Evolutionary conservation across 92 coral and sea anemone species (phyloP).

Genomic region (Desmophyllum pertusum): DNA sequence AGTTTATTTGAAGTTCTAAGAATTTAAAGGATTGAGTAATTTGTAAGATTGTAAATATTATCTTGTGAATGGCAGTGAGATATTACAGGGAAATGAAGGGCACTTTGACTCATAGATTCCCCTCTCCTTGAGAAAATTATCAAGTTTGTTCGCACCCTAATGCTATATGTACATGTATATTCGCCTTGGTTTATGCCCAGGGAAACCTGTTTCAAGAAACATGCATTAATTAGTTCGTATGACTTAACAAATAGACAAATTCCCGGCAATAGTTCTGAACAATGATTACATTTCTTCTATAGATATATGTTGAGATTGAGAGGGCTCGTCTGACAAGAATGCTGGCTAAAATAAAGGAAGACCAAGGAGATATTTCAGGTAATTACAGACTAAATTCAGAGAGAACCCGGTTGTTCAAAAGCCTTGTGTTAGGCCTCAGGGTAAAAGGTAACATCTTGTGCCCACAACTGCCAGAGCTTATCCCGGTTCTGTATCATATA

Average conservation of each 20-base stretch:
- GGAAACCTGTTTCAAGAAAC: not conserved
- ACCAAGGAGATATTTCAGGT: slow-evolving; percentile 92
- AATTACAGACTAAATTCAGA: not conserved
- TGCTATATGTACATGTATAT: too few species aligned
- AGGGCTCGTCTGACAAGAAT: slow-evolving; percentile 94
- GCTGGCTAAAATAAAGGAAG: slow-evolving; percentile 89
- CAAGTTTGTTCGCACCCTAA: too few species aligned
- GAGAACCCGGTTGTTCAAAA: too few species aligned
- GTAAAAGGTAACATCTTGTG: too few species aligned
- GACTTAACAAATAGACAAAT: not conserved
- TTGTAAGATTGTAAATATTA: not conserved
- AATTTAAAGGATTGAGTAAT: too few species aligned
- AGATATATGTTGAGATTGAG: slow-evolving; percentile 98
- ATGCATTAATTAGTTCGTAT: not conserved
- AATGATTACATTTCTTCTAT: not conserved
- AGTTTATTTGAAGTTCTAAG: too few species aligned
- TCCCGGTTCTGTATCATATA: too few species aligned
- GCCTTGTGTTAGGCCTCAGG: too few species aligned
- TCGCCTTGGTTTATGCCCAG: not conserved
- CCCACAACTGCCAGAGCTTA: too few species aligned
- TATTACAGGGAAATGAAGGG: not conserved
- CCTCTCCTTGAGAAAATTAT: too few species aligned
- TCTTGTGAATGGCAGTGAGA: not conserved
- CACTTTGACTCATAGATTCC: not conserved
- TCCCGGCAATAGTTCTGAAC: not conserved